These are phyloP conservation scores for Rhagologus leucostigma DNA, from an alignment of 2,113 vertebrate species.

Conservation along the genomic window DNA sequence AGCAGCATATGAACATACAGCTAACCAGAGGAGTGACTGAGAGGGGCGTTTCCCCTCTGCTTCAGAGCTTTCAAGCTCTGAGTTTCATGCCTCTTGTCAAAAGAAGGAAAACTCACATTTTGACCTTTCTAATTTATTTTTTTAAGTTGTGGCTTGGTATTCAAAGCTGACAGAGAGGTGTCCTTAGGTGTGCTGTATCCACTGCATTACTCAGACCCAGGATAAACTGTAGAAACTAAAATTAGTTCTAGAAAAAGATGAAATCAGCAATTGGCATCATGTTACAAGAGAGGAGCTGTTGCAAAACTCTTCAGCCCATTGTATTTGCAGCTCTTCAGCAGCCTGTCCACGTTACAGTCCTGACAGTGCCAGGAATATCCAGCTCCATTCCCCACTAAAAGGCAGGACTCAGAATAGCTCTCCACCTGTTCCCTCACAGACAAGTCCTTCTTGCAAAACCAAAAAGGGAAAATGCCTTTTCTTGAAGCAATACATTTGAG, in stretches of 20 bases:
- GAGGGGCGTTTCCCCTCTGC: background rate
- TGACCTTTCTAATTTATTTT: background rate
- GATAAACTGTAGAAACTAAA: background rate
- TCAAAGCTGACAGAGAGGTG: background rate
- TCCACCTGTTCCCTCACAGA: background rate
- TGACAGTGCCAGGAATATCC: background rate
- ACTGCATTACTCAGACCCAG: background rate
- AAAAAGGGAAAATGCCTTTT: background rate
- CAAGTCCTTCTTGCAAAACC: background rate
- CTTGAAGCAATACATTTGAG: background rate
- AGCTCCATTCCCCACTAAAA: background rate
- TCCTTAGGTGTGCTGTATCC: background rate
- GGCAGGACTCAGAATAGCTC: background rate
- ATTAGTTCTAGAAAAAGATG: background rate
- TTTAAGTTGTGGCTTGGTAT: background rate
- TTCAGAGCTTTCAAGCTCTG: background rate
- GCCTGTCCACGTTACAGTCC: background rate
- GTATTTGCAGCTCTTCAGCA: background rate
- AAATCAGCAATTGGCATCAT: background rate
- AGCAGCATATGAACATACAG: background rate
- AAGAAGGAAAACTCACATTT: background rate
- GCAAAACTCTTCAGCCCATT: background rate
- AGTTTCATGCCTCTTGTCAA: background rate
- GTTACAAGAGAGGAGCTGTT: background rate
- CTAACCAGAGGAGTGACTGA: background rate